These are phyloP conservation scores for Oscheius myriophilus DNA, from an alignment of 2,888 invertebrate species.

Conservation along the genomic window DNA sequence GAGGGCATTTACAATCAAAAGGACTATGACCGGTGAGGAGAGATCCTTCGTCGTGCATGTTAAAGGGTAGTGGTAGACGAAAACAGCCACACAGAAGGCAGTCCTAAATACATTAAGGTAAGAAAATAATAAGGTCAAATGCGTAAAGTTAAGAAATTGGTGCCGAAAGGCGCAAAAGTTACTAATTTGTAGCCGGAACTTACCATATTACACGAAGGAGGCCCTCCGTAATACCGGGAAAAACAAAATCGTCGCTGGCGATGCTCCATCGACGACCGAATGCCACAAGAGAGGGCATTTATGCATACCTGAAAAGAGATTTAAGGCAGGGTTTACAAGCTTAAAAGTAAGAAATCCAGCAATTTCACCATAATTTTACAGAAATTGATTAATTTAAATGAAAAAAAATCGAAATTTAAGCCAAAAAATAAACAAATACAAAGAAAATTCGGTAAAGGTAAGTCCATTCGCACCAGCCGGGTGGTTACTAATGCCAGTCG, in stretches of 20 bases:
- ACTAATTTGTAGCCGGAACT: constrained; percentile 38
- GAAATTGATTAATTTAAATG: neutral
- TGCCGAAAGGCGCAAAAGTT: too few species aligned
- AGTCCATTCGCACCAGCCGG: too few species aligned
- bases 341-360: neutral
- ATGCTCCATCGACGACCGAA: constrained; percentile 90
- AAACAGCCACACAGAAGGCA: constrained; percentile 42
- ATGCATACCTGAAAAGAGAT: constrained; percentile 11
- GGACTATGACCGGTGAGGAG: constrained; percentile 35
- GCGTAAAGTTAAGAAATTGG: too few species aligned
- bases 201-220: constrained; percentile 74
- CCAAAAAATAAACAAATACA: neutral
- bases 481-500: too few species aligned
- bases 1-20: constrained; percentile 70
- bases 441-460: too few species aligned
- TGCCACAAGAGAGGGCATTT: constrained; percentile 87
- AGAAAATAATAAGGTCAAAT: constrained; percentile 11
- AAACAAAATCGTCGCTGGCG: constrained; percentile 90
- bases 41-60: constrained; percentile 50
- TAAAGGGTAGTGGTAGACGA: constrained; percentile 63
- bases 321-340: neutral
- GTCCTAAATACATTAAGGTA: constrained; percentile 31
- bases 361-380: neutral
- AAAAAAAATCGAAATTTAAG: neutral
- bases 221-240: constrained; percentile 78